Percentiles rank a stretch among this genome's conserved stretches.
phyloP scores from a whole-genome alignment of 2,113 vertebrate species.

The Pelodiscus sinensis region DNA sequence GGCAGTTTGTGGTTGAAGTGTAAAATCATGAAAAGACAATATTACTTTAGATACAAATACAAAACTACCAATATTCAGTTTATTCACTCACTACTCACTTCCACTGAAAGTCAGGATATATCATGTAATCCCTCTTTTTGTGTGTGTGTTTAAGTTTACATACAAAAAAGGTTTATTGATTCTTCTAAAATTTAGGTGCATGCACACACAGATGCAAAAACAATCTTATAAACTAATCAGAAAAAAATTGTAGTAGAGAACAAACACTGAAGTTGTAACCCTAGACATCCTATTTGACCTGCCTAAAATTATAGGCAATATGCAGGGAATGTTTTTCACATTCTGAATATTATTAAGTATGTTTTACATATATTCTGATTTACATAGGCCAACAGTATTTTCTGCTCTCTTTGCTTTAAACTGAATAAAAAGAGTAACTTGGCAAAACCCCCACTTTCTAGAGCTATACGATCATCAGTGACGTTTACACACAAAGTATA shows the following conservation, averaged over 20 bases:
- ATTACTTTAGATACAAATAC: not conserved
- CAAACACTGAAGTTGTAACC: not conserved
- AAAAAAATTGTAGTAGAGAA: not conserved
- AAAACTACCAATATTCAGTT: not conserved
- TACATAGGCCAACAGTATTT: not conserved
- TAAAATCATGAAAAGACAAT: not conserved
- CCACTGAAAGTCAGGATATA: not conserved
- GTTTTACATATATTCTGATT: not conserved
- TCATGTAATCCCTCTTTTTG: not conserved
- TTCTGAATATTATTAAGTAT: accelerated
- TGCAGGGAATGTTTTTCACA: accelerated
- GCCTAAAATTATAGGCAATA: not conserved
- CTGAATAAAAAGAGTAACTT: not conserved
- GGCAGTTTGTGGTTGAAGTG: not conserved
- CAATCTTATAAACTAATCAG: not conserved
- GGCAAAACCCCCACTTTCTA: not conserved
- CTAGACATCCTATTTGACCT: not conserved
- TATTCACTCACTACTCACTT: not conserved
- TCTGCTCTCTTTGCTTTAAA: not conserved
- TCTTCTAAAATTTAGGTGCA: not conserved
- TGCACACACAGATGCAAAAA: not conserved
- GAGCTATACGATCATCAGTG: not conserved
- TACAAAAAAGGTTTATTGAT: not conserved
- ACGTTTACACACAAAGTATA: not conserved
- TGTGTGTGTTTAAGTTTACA: not conserved